Evolutionary conservation across 1,140 invertebrate species (phyloP), one percentile per base, ranked within the genome.

Genomic region (Rhyacophila brunnea): DNA sequence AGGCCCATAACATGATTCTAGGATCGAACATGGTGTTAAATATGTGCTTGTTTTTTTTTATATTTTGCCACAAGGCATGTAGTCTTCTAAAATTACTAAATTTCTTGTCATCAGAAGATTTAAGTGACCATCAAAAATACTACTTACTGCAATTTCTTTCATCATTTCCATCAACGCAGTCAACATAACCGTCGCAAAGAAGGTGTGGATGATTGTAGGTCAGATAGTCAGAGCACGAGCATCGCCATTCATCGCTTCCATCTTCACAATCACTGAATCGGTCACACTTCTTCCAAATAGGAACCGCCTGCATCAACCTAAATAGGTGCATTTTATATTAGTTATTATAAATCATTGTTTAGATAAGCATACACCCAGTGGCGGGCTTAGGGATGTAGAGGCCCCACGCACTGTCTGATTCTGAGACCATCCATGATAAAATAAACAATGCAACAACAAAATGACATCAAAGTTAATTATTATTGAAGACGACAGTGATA

Each of bases 141-240:
- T 46, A 58, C 46, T 57, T 40, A 87, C 84, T 75, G 68, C 89
- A 94, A 66, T 85, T 72, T 46, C 80, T 71, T 74, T 94, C 91
- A 73, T 94, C 92, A 17, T 83, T 83, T 17, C 77, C 68, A 75
- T 93, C 90, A 17, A 74, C 70, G 67, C 92, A 94, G 68, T 95
- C 89, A 2, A 83, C 69, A 49, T 84, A 79, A n/a, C 88, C 89
- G 77, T 95, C 86, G 68, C 92, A 95, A 59, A 93, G 78, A 0
- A 84, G 74, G 4, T 72, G 70, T 10, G 80, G 74, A 64, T 82
- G 69, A 7, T 71, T 66, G n/a, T 70, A 69, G 32, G 64, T 65
- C 1, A 93, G 71, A 69, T 83, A 85, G 65, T 93, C 88, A 42
- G 72, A 77, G 70, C 91, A 94, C 0, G 76, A 83, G 66, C 92